Conservation (phyloP, 30 jellyfish, hydroid and myxozoan species). For the Clytia hemisphaerica region DNA sequence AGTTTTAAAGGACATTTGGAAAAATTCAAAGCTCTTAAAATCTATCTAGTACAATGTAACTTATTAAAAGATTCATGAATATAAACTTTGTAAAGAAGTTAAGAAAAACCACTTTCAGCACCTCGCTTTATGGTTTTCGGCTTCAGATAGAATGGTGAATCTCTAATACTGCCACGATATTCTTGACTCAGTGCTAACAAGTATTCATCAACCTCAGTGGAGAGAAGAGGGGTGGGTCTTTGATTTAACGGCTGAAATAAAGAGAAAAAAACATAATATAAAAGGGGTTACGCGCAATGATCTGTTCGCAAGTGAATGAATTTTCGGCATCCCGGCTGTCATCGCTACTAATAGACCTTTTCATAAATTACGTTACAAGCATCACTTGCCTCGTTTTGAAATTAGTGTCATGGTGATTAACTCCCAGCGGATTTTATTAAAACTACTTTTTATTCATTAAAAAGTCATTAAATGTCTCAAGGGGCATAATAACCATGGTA, state of each 20-base stretch:
- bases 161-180: slow-evolving; percentile 79
- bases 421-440: too few species aligned
- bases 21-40: not conserved
- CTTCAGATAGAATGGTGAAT: slow-evolving; percentile 62
- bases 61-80: not conserved
- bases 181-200: slow-evolving; percentile 84
- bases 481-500: too few species aligned
- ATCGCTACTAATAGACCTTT: too few species aligned
- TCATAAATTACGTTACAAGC: too few species aligned
- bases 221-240: slow-evolving; percentile 73
- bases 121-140: slow-evolving; percentile 52
- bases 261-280: not conserved
- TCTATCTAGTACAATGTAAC: not conserved
- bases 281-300: too few species aligned
- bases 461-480: too few species aligned
- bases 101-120: not conserved
- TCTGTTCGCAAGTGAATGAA: too few species aligned
- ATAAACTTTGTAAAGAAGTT: not conserved
- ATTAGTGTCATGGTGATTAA: too few species aligned
- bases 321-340: too few species aligned
- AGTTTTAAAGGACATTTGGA: not conserved
- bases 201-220: slow-evolving; percentile 83
- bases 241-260: slow-evolving; percentile 61
- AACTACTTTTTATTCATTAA: too few species aligned
- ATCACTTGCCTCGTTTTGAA: too few species aligned